Conservation (phyloP, 2,888 invertebrate species). For the Protonemura montana region DNA sequence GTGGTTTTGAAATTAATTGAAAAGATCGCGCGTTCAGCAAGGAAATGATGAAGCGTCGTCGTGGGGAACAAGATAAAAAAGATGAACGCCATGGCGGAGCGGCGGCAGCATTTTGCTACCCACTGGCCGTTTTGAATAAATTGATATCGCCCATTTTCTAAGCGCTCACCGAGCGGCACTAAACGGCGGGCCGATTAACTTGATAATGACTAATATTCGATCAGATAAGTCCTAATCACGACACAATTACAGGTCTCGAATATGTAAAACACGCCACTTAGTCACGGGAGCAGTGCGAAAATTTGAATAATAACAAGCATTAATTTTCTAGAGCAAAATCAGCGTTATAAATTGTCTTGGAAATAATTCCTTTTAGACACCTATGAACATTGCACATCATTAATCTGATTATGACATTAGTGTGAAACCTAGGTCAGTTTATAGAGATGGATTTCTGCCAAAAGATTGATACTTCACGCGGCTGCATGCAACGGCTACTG, state of each 20-base stretch:
- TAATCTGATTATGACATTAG: background rate
- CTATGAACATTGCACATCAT: background rate
- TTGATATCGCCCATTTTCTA: background rate
- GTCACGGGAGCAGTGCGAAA: conserved; percentile 1
- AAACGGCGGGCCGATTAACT: background rate
- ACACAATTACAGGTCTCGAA: background rate
- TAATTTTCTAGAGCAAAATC: background rate
- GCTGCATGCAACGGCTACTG: background rate
- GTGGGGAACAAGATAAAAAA: background rate
- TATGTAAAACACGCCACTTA: conserved; percentile 3
- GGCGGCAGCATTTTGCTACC: background rate
- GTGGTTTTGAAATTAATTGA: background rate
- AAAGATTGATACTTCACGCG: background rate
- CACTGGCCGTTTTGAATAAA: background rate
- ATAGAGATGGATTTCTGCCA: background rate
- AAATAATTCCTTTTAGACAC: background rate
- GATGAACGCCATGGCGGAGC: background rate
- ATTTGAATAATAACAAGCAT: conserved; percentile 12
- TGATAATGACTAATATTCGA: conserved; percentile 7
- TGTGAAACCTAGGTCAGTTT: background rate
- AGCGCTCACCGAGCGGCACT: background rate
- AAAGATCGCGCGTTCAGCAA: background rate
- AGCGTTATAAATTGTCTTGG: background rate
- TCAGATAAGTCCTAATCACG: background rate
- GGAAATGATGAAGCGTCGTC: background rate